Evolutionary conservation across 1,140 invertebrate genomes (phyloP), one percentile per base, ranked within the genome.

Genomic region (Drosophila equinoxialis): DNA sequence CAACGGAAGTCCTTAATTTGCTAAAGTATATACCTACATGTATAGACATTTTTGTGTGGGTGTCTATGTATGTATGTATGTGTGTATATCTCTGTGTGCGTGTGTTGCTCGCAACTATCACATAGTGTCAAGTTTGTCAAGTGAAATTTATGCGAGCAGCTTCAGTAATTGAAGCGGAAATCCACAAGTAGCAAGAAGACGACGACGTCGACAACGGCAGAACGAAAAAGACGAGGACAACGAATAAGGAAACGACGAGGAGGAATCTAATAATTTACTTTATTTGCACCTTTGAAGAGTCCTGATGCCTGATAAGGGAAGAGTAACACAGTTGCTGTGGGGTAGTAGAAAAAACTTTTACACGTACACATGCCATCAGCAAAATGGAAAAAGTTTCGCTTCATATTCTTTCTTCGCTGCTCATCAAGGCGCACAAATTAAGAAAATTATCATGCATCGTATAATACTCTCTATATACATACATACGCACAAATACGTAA

Each of bases 391-490:
- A 87, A 87, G 84, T 87, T 87, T 89, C 72, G 59, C 68, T 74
- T 68, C 68, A 58, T 59, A 37, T 20, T 26, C 35, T 6, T 55
- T 51, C n/a, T 10, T 61, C 14, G 20, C 48, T 77, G 84, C 83
- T 89, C 83, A 89, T 87, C 83, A 84, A 77, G 77, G 68, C 77
- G 80, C 41, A 48, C 84, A 87, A 87, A 87, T 87, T 89, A 87
- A 87, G 83, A 84, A 89, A 87, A 87, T 90, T 87, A 87, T 87
- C 80, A 87, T 87, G 82, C 83, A 75, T 87, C 83, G 83, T 89
- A 51, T 51, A 51, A 51, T 51, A 23, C 45, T 51, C 8, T 17
- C 5, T 11, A 51, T 11, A 7, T 17, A 48, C 8, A 8, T 48
- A 48, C 6, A 8, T 17, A 20, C 17, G 45, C 17, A 48, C 6